Conservation (phyloP, 1,140 invertebrate species). For the Procambarus virginalis region DNA sequence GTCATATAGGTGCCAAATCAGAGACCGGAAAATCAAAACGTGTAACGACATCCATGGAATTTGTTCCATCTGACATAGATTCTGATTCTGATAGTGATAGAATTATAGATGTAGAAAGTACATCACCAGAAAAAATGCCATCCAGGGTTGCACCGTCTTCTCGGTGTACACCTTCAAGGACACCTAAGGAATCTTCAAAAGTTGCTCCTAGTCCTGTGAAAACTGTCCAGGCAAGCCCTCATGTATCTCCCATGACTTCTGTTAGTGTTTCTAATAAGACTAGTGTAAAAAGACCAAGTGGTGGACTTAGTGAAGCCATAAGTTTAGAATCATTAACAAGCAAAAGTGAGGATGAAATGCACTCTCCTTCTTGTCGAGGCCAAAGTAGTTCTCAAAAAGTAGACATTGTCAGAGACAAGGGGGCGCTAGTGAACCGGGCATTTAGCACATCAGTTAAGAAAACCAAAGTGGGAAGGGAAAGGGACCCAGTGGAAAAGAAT, state of each 20-base stretch:
- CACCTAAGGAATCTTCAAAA: constrained; percentile 28
- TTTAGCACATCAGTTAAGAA: constrained; percentile 31
- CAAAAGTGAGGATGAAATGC: constrained; percentile 48
- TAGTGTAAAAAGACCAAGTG: constrained; percentile 21
- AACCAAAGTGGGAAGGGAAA: constrained; percentile 13
- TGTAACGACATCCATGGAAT: neutral
- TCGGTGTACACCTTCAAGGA: constrained; percentile 35
- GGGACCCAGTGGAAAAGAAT: constrained; percentile 2
- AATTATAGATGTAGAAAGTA: constrained; percentile 33
- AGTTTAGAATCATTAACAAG: constrained; percentile 15
- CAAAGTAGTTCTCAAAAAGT: constrained; percentile 16
- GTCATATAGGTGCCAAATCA: constrained; percentile 53
- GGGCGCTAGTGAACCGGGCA: constrained; percentile 32
- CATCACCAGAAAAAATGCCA: constrained; percentile 29
- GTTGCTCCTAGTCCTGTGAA: constrained; percentile 41
- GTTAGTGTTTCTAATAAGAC: constrained; percentile 19
- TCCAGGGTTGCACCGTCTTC: constrained; percentile 31
- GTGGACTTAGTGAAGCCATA: constrained; percentile 27
- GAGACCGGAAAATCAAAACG: constrained; percentile 34
- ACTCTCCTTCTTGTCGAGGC: constrained; percentile 21
- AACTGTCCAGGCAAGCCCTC: constrained; percentile 41
- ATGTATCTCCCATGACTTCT: constrained; percentile 27
- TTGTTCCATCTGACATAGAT: constrained; percentile 8
- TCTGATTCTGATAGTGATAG: constrained; percentile 36
- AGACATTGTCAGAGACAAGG: constrained; percentile 35